A percentile compares a stretch with the other conserved stretches of the same genome.
These are phyloP conservation scores for Pangasianodon hypophthalmus DNA, from an alignment of 2,113 vertebrate genomes.

Conservation along the genomic window DNA sequence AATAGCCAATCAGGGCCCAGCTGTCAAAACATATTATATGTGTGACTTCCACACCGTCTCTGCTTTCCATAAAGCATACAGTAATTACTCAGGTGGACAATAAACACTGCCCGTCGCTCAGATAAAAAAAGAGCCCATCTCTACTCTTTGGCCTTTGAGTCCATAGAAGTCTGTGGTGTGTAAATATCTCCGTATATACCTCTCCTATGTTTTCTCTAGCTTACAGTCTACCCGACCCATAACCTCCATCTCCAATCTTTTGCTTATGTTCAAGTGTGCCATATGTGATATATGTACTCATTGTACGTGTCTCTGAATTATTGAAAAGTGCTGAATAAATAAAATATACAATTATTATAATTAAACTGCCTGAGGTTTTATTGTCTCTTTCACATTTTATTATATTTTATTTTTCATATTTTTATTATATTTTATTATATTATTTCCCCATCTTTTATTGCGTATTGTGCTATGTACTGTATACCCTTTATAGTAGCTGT, in stretches of 20 bases:
- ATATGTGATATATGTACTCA: neutral
- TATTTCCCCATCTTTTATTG: neutral
- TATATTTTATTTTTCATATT: too few relatives aligned
- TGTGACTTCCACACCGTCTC: constrained; percentile 38
- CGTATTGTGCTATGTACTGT: neutral
- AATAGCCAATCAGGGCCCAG: constrained; percentile 49
- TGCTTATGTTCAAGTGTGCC: neutral
- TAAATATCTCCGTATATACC: neutral
- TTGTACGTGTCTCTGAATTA: neutral
- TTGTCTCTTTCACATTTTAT: neutral
- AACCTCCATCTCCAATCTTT: neutral
- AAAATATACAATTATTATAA: neutral
- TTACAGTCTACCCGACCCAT: neutral
- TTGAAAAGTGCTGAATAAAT: neutral
- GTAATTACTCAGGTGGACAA: constrained; percentile 54
- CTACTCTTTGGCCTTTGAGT: neutral
- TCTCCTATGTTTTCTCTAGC: neutral
- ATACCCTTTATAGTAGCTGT: neutral
- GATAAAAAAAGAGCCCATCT: neutral
- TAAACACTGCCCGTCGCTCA: constrained; percentile 15
- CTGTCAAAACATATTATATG: constrained; percentile 58
- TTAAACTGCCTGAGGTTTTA: neutral
- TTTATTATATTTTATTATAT: neutral
- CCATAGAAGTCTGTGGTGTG: neutral
- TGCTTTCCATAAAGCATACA: constrained; percentile 43